Conservation (phyloP, 2,888 invertebrate species). For the Tromatobia lineatoria region DNA sequence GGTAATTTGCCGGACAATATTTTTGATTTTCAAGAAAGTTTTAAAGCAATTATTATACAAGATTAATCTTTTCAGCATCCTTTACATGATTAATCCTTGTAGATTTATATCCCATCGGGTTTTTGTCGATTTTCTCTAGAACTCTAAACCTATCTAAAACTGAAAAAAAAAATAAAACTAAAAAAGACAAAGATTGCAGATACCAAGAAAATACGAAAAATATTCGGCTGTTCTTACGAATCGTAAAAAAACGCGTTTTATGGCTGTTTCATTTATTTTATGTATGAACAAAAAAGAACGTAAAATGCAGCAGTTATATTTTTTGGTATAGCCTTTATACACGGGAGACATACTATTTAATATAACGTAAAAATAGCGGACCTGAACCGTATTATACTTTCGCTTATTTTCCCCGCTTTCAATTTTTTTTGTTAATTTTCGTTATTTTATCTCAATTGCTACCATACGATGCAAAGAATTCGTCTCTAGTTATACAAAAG, state of each 20-base stretch:
- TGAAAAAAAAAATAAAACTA: too few species aligned
- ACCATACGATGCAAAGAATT: conserved; percentile 69
- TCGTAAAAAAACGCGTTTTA: not conserved
- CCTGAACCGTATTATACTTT: not conserved
- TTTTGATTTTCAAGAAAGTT: too few species aligned
- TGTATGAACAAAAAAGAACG: not conserved
- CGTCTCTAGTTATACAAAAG: conserved; percentile 53
- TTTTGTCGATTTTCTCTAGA: too few species aligned
- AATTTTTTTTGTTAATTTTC: conserved; percentile 55
- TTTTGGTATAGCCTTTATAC: conserved; percentile 13
- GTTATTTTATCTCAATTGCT: conserved; percentile 67
- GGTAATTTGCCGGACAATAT: too few species aligned
- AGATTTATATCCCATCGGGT: too few species aligned
- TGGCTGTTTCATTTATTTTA: not conserved
- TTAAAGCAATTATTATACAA: too few species aligned
- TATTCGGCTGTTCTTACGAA: too few species aligned
- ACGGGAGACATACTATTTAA: not conserved
- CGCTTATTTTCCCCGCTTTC: conserved; percentile 9
- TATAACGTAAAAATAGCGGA: conserved; percentile 9
- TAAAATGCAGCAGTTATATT: not conserved
- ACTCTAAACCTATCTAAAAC: too few species aligned
- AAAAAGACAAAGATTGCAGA: too few species aligned
- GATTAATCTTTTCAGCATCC: too few species aligned
- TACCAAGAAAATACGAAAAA: too few species aligned
- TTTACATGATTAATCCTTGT: too few species aligned